A percentile compares a stretch with the other conserved stretches of the same genome.
Evolutionary conservation across 2,113 vertebrate species (phyloP).

Genomic region (Nothoprocta pentlandii): DNA sequence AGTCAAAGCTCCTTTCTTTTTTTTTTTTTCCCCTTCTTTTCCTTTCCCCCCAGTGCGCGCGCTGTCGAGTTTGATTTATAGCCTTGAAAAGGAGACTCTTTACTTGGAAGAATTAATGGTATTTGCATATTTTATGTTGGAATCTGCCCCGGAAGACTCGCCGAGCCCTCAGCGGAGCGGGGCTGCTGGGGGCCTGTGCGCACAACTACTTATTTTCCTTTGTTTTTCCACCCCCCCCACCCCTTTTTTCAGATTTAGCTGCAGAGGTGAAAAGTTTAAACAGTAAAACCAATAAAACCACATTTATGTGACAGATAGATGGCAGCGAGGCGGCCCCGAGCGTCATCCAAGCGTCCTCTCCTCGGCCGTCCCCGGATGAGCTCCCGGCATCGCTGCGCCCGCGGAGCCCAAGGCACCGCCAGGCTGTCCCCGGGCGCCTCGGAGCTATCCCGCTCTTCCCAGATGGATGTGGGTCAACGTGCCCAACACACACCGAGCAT

Average conservation of each 20-base stretch:
- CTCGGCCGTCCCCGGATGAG: neutral
- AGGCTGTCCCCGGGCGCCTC: neutral
- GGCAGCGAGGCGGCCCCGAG: neutral
- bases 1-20: neutral
- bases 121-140: slow-evolving; percentile 78
- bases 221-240: neutral
- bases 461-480: slow-evolving; percentile 46
- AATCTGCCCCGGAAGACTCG: slow-evolving; percentile 61
- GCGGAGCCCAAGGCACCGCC: neutral
- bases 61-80: slow-evolving; percentile 73
- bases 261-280: slow-evolving; percentile 80
- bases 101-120: slow-evolving; percentile 70
- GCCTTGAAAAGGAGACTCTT: slow-evolving; percentile 52
- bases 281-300: slow-evolving; percentile 73
- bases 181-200: neutral
- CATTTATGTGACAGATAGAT: slow-evolving; percentile 77
- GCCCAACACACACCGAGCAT: slow-evolving; percentile 34
- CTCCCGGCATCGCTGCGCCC: neutral
- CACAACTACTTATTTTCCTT: neutral
- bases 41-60: neutral
- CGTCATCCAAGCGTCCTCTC: neutral
- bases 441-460: neutral
- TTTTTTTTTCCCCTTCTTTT: accelerated
- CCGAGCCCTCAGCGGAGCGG: neutral
- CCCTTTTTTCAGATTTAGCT: slow-evolving; percentile 39